A percentile compares a stretch with the other conserved stretches of the same genome.
phyloP scores from a whole-genome alignment of 1,140 invertebrate genomes.

The Anoplophora glabripennis region DNA sequence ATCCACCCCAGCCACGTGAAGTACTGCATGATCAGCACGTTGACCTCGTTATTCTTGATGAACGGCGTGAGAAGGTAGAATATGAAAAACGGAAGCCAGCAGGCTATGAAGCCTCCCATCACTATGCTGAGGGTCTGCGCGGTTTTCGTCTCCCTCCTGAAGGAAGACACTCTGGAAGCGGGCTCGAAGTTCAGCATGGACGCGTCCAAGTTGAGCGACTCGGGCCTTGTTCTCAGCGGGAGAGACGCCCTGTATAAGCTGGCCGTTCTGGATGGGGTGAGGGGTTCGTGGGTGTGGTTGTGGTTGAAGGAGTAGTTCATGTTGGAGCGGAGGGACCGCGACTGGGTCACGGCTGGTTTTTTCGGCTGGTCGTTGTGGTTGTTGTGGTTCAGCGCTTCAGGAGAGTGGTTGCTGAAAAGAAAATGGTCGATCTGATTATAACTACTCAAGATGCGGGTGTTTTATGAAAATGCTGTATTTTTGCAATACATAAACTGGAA shows the following conservation, averaged over 20 bases:
- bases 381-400: conserved; percentile 21
- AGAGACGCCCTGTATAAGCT: conserved; percentile 39
- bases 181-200: conserved; percentile 44
- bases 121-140: conserved; percentile 88
- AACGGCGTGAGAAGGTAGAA: conserved; percentile 81
- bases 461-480: no score
- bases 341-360: background rate
- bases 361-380: conserved; percentile 21
- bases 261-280: conserved; percentile 26
- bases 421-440: no score
- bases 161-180: conserved; percentile 59
- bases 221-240: conserved; percentile 34
- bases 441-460: no score
- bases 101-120: conserved; percentile 87
- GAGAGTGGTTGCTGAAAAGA: conserved; percentile 24
- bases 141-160: conserved; percentile 77
- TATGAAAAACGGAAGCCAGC: conserved; percentile 87
- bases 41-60: conserved; percentile 54
- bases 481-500: no score
- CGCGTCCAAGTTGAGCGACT: conserved; percentile 41
- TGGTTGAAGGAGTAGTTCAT: conserved; percentile 40
- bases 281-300: conserved; percentile 27
- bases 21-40: conserved; percentile 68
- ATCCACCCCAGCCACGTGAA: conserved; percentile 92
- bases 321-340: conserved; percentile 22